Base-by-base conservation (phyloP, 2,797 vertebrate species). In the Sebastes baramenuke region DNA sequence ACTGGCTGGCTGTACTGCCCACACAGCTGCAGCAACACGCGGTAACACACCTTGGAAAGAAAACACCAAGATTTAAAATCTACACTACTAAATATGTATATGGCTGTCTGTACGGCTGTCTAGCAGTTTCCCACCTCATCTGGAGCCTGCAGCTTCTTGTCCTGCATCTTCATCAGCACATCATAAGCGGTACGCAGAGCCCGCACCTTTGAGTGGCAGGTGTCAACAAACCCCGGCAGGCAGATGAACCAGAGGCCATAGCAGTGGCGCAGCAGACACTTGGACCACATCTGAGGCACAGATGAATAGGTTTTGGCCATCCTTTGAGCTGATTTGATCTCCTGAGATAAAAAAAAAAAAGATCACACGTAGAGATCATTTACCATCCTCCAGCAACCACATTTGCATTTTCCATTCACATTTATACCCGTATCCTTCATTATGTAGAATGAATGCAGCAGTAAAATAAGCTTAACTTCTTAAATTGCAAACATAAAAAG, bases 221-320 rank as follows among this genome's bases (percentile, higher is more conserved):
- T 96, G 82, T 96, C 95, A 58, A 98, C 97, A 1, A 99, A 99
- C 0, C 97, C 97, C 0, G 98, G 98, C 59, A 99, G 95, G 93
- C 98, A 99, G 91, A 99, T 99, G 90, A 99, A 99, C 99, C 99
- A 99, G 25, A 99, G 95, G 32, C 99, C 98, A 0, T 98, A 99
- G 86, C 99, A 99, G 92, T 99, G 98, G 14, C 97, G 96, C 67
- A 99, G 91, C 25, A 99, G 95, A 93, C 99, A 99, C 90, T 97
- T 96, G 85, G 99, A 99, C 99, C 99, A 99, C 98, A 99, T 98
- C 90, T 99, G 97, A 70, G 99, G 99, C 88, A 99, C 96, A 36
- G 98, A 97, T 2, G 98, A 98, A 77, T 98, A 97, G 46, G 96
- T 97, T 93, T 97, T 99, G 18, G 99, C 98, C 90, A 99, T 98